A percentile compares a stretch with the other conserved stretches of the same genome.
phyloP scores from a whole-genome alignment of 2,113 vertebrate species.

The Herpetotheres cachinnans region DNA sequence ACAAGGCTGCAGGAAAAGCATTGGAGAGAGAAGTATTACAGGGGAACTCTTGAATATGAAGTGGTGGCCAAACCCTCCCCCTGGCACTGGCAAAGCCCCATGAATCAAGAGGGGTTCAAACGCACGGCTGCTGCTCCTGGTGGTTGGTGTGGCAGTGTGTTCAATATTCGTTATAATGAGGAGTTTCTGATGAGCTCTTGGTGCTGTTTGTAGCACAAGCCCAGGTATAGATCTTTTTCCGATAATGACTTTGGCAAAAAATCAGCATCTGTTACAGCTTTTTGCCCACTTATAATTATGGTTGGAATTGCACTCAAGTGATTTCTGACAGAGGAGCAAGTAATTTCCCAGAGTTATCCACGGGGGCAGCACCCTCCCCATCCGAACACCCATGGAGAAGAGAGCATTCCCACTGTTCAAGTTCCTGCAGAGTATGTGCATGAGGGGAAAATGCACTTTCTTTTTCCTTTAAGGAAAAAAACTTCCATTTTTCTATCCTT shows the following conservation, averaged over 20 bases:
- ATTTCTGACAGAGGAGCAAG: neutral
- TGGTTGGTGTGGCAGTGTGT: neutral
- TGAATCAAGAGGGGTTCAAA: neutral
- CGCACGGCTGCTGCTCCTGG: neutral
- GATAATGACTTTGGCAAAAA: neutral
- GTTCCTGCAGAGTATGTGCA: neutral
- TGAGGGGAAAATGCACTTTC: neutral
- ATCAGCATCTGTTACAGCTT: neutral
- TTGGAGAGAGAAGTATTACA: neutral
- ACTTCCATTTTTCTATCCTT: neutral
- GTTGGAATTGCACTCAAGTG: neutral
- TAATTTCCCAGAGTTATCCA: neutral
- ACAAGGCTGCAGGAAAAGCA: neutral
- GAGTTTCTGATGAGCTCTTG: neutral
- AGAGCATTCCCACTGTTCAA: neutral
- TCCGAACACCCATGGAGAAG: neutral
- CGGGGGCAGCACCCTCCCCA: neutral
- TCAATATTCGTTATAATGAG: neutral
- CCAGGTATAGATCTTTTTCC: neutral
- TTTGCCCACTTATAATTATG: slow-evolving; percentile 8
- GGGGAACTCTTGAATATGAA: neutral
- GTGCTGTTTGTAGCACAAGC: neutral
- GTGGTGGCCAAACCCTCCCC: neutral
- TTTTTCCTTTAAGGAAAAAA: neutral
- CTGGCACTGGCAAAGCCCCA: neutral